Conservation (phyloP, 2,797 vertebrate genomes). For the Spizella passerina region DNA sequence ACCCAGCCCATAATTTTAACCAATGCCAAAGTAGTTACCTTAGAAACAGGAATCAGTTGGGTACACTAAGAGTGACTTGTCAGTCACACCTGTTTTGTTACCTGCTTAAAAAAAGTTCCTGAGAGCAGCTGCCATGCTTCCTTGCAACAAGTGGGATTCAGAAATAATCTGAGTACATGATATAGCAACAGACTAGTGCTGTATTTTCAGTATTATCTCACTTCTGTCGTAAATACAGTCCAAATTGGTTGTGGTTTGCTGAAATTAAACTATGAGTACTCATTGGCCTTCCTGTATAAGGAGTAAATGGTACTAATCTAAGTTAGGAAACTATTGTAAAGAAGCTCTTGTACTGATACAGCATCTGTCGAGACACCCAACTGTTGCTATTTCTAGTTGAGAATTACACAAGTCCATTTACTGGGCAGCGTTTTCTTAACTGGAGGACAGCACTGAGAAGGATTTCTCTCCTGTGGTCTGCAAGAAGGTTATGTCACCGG, state of each 20-base stretch:
- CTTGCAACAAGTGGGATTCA: background rate
- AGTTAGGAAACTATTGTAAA: background rate
- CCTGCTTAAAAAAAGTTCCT: background rate
- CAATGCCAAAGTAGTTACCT: background rate
- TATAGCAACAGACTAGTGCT: accelerated
- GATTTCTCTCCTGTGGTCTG: background rate
- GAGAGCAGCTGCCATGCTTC: background rate
- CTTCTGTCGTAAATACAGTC: background rate
- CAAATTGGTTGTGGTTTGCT: accelerated
- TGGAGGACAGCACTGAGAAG: accelerated
- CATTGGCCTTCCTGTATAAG: accelerated
- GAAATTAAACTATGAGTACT: background rate
- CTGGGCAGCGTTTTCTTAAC: background rate
- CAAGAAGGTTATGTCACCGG: background rate
- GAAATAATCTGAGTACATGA: background rate
- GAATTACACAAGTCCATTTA: background rate
- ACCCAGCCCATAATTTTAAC: background rate
- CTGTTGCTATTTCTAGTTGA: background rate
- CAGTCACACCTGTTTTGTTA: background rate
- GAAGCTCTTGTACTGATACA: background rate
- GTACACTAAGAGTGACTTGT: background rate
- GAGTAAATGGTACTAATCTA: accelerated
- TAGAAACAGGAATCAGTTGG: background rate
- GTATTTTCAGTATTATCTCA: background rate
- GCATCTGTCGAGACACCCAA: background rate